Percentiles rank a stretch among this genome's conserved stretches.
Conservation (phyloP, 2,888 invertebrate genomes). For the Melitaea athalia region DNA sequence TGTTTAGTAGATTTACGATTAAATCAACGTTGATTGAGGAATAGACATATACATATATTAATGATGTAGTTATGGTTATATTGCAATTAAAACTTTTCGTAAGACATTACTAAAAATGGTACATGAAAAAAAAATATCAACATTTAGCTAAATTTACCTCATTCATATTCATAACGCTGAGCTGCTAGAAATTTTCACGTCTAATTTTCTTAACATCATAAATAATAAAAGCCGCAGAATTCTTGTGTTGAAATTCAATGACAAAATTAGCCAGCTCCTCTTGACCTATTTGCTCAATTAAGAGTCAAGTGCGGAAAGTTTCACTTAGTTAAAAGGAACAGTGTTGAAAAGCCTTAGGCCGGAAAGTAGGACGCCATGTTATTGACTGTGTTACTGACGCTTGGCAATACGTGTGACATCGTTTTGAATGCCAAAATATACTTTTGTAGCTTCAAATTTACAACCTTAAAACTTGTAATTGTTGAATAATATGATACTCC, state of each 20-base stretch:
- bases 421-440: background rate
- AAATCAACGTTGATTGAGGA: no score
- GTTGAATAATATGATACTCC: no score
- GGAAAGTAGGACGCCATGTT: background rate
- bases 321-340: background rate
- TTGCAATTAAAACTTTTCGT: no score
- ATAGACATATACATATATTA: no score
- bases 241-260: background rate
- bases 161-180: no score
- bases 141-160: no score
- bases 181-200: no score
- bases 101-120: no score
- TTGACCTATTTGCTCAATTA: conserved; percentile 4
- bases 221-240: background rate
- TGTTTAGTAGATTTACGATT: no score
- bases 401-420: background rate
- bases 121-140: no score
- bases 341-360: background rate
- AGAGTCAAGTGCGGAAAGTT: conserved; percentile 1
- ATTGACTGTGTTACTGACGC: background rate
- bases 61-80: no score
- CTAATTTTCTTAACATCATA: no score
- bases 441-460: background rate
- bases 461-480: background rate
- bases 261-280: background rate